Conservation (phyloP, 1,140 invertebrate species). For the Halesus radiatus region DNA sequence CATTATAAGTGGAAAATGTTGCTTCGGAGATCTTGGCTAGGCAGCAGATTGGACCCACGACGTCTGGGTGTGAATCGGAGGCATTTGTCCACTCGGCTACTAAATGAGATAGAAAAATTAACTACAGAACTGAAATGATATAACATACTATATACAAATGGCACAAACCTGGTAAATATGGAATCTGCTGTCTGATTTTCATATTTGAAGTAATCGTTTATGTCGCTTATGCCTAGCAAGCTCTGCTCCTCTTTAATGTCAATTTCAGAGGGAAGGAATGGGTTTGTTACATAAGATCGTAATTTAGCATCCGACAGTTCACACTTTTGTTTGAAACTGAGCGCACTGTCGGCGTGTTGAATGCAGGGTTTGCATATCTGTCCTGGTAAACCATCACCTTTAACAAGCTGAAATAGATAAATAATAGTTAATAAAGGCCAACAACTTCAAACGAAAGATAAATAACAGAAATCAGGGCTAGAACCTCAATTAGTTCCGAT, state of each 20-base stretch:
- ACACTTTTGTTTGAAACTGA: constrained; percentile 53
- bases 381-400: constrained; percentile 54
- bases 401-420: constrained; percentile 48
- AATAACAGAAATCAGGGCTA: not conserved
- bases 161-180: constrained; percentile 16
- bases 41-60: no score
- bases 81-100: no score
- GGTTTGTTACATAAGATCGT: constrained; percentile 49
- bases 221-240: constrained; percentile 30
- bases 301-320: constrained; percentile 54
- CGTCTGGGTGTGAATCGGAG: no score
- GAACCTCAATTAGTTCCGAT: not conserved
- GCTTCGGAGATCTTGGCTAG: no score
- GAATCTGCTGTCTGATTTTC: constrained; percentile 19
- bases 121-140: no score
- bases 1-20: no score
- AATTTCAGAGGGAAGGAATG: not conserved
- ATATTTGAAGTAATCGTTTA: constrained; percentile 42
- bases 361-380: constrained; percentile 52
- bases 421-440: not conserved
- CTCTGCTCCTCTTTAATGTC: constrained; percentile 46
- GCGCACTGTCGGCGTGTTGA: constrained; percentile 40
- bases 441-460: not conserved
- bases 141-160: no score
- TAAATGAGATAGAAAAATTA: no score